These are phyloP conservation scores for Teleogryllus oceanicus DNA, from an alignment of 2,888 invertebrate species.

Conservation along the genomic window DNA sequence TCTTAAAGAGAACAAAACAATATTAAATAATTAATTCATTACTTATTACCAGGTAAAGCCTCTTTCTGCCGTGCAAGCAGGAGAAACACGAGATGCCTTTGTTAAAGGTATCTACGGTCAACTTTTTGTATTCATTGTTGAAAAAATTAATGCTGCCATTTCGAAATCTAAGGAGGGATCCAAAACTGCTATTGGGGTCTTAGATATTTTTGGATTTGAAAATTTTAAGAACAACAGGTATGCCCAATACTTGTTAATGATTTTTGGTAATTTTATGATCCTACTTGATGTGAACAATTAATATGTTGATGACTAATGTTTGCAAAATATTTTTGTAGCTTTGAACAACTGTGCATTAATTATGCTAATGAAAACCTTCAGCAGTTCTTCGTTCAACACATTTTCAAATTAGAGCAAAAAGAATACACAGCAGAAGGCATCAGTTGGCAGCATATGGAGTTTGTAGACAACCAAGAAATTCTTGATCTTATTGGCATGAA, in stretches of 20 bases:
- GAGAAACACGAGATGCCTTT: conserved; percentile 86
- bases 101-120: conserved; percentile 90
- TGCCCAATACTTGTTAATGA: background rate
- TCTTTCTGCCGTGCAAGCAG: conserved; percentile 69
- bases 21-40: background rate
- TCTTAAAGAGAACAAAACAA: background rate
- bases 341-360: conserved; percentile 95
- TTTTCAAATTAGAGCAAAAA: conserved; percentile 93
- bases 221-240: conserved; percentile 80
- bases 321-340: conserved; percentile 51
- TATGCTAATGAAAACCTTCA: conserved; percentile 95
- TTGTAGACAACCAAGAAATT: conserved; percentile 87
- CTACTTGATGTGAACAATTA: background rate
- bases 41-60: conserved; percentile 52
- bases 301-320: background rate
- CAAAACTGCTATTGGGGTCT: conserved; percentile 78
- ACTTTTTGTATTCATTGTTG: conserved; percentile 84
- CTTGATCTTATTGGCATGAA: conserved; percentile 84
- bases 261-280: background rate
- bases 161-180: conserved; percentile 59
- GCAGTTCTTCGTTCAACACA: conserved; percentile 92
- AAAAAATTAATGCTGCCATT: conserved; percentile 84
- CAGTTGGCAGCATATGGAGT: conserved; percentile 86
- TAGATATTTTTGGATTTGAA: conserved; percentile 97
- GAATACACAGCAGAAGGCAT: conserved; percentile 88